These are phyloP conservation scores for Leptodactylus fallax DNA, from an alignment of 2,797 vertebrate species.

Conservation along the genomic window DNA sequence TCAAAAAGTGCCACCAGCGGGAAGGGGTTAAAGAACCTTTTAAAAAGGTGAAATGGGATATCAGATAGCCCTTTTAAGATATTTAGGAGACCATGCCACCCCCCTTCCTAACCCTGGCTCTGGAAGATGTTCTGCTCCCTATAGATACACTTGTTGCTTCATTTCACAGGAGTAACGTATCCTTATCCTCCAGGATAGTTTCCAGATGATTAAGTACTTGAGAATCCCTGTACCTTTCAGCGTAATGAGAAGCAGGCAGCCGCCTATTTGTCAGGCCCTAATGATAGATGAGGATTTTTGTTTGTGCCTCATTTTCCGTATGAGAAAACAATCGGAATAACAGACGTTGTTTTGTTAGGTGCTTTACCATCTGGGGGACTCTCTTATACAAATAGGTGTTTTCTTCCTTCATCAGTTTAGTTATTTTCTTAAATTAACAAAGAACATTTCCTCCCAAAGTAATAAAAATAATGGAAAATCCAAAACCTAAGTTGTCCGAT, in stretches of 20 bases:
- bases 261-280: conserved; percentile 41
- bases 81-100: neutral
- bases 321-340: conserved; percentile 38
- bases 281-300: conserved; percentile 50
- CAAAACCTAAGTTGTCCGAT: neutral
- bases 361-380: neutral
- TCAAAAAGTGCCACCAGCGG: too few relatives aligned
- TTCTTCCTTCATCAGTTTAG: neutral
- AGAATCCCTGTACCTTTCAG: conserved; percentile 45
- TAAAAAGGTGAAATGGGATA: neutral
- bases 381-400: conserved; percentile 21
- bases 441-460: conserved; percentile 6
- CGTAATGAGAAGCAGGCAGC: conserved; percentile 62
- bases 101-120: neutral
- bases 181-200: conserved; percentile 39
- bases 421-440: conserved; percentile 4
- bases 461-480: neutral
- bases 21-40: too few relatives aligned
- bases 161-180: conserved; percentile 56
- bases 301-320: conserved; percentile 30
- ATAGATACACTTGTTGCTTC: conserved; percentile 38
- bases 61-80: neutral
- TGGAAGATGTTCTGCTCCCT: conserved; percentile 15
- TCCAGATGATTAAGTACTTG: conserved; percentile 55
- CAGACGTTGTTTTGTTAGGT: conserved; percentile 16